Conservation (phyloP, 2,888 invertebrate species). For the Pristionchus arcanus region DNA sequence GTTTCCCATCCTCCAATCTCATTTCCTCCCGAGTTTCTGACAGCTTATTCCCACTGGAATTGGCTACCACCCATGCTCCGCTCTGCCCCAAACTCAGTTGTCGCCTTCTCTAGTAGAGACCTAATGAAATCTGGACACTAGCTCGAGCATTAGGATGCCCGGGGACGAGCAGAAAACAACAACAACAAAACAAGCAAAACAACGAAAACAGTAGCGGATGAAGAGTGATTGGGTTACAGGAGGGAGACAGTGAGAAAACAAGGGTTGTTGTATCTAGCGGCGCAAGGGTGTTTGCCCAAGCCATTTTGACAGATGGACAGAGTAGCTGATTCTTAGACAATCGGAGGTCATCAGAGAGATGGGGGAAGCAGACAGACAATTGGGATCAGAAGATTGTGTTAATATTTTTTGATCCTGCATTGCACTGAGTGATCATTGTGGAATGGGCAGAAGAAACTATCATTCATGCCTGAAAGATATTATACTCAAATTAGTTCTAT, state of each 20-base stretch:
- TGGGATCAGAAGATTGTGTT: too few relatives aligned
- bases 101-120: not conserved
- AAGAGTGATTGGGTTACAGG: not conserved
- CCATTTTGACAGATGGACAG: slow-evolving; percentile 46
- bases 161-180: not conserved
- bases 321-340: not conserved
- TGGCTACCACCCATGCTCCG: not conserved
- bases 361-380: not conserved
- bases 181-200: not conserved
- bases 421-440: too few relatives aligned
- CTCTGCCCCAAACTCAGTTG: not conserved
- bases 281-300: slow-evolving; percentile 31
- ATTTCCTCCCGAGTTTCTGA: not conserved
- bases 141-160: not conserved
- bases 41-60: slow-evolving; percentile 12
- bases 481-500: too few relatives aligned
- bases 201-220: not conserved
- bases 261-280: not conserved
- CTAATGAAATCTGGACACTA: slow-evolving; percentile 44
- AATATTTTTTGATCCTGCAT: too few relatives aligned
- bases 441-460: too few relatives aligned
- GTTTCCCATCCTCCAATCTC: slow-evolving; percentile 9
- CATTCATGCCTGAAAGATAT: too few relatives aligned
- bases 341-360: not conserved
- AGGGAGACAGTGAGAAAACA: not conserved